Percentiles rank a stretch among this genome's conserved stretches.
These are phyloP conservation scores for Cephalopterus ornatus DNA, from an alignment of 2,113 vertebrate species.

Conservation along the genomic window DNA sequence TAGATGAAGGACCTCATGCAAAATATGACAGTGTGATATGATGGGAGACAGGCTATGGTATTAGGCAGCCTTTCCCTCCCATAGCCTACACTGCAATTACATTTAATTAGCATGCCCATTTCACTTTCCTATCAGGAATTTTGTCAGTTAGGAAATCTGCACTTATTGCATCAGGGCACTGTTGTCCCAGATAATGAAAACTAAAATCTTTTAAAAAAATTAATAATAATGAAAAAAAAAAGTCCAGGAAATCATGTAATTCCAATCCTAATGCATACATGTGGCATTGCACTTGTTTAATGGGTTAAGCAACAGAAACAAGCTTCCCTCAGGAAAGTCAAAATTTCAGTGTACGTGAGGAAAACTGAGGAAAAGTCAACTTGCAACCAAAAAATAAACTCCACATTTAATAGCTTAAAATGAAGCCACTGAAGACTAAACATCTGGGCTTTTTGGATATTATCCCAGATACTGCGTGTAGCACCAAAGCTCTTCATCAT, in stretches of 20 bases:
- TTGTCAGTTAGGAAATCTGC: background rate
- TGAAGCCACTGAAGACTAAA: conserved; percentile 20
- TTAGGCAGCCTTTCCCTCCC: background rate
- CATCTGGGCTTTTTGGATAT: conserved; percentile 35
- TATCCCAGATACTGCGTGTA: background rate
- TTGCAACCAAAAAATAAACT: conserved; percentile 43
- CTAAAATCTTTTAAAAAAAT: background rate
- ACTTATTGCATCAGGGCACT: background rate
- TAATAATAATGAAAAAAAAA: background rate
- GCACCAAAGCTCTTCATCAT: background rate
- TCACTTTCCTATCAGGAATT: background rate
- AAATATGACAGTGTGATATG: background rate
- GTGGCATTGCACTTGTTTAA: background rate
- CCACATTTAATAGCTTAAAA: conserved; percentile 21
- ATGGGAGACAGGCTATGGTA: background rate
- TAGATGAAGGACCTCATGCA: background rate
- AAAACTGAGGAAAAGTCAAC: conserved; percentile 10
- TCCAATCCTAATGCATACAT: background rate
- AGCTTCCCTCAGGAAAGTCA: background rate
- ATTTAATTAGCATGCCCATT: background rate
- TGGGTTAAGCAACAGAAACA: background rate
- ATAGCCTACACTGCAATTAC: background rate
- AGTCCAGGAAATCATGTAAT: background rate
- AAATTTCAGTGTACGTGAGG: background rate
- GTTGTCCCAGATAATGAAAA: background rate